Base-by-base conservation (phyloP, 2,797 vertebrate species). In the Leptatherina wallacei region DNA sequence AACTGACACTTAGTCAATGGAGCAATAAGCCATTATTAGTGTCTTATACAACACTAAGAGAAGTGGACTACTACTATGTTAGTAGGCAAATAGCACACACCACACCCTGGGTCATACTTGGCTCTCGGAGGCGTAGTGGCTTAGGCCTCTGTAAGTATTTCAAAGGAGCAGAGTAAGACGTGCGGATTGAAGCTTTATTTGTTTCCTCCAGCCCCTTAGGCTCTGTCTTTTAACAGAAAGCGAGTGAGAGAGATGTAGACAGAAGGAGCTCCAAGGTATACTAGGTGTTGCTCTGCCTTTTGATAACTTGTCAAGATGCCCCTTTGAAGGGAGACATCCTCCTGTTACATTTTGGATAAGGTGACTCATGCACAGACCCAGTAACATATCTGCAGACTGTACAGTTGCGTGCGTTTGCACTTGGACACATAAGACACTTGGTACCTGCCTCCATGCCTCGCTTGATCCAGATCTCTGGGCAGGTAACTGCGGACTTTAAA, bases 271-370 rank as follows among this genome's bases (percentile, higher is more conserved):
- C 71, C 27, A 14, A 89, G 73, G 68, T 73, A 71, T 85, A 80
- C 80, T 85, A 36, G 71, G 77, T 90, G 82, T 58, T 85, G 54
- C 62, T 49, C 55, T 79, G 42, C 61, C 76, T 81, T 90, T 91
- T 85, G 51, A 85, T 60, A 73, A 51, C 78, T 75, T 86, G 87
- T 89, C 80, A 76, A 47, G 73, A 77, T 55, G 58, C 75, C 71
- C 33, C 78, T 90, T 93, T 92, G 86, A 92, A 77, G 61, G 61
- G 63, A 64, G 61, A 72, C 57, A 22, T 85, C 75, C 61, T 89
- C 71, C 69, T 81, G 78, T 90, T 81, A 85, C 75, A 73, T 81
- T 86, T 80, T 80, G 76, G 69, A 84, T 75, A 57, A 13, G 70
- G 67, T 83, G 74, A 84, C 79, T 71, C 52, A 20, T 5, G 22